Evolutionary conservation across 1,140 invertebrate genomes (phyloP).

Genomic region (Drosophila malerkotliana): DNA sequence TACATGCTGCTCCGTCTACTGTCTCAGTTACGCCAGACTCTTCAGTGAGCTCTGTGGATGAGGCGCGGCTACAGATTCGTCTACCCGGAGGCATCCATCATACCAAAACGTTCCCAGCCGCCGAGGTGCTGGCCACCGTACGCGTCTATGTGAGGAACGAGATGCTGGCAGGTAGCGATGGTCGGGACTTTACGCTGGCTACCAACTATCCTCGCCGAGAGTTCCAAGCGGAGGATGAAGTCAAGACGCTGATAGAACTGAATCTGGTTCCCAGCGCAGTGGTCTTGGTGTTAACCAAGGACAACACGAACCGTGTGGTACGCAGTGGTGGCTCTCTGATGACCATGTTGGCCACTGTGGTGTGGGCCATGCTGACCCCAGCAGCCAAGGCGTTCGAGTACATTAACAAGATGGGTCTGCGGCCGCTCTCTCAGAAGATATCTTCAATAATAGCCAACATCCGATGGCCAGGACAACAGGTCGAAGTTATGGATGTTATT

Average conservation of each 20-base stretch:
- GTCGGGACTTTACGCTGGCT: slow-evolving; percentile 88
- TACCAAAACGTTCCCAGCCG: slow-evolving; percentile 82
- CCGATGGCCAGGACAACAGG: slow-evolving; percentile 22
- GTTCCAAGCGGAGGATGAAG: slow-evolving; percentile 87
- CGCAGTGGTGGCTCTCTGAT: slow-evolving; percentile 58
- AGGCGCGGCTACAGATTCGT: slow-evolving; percentile 93
- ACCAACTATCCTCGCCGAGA: slow-evolving; percentile 92
- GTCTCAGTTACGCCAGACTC: slow-evolving; percentile 1
- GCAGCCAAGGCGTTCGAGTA: slow-evolving; percentile 84
- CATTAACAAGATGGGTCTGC: slow-evolving; percentile 64
- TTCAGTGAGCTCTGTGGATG: slow-evolving; percentile 83
- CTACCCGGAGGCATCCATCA: slow-evolving; percentile 89
- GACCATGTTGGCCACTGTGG: slow-evolving; percentile 69
- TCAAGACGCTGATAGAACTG: slow-evolving; percentile 87
- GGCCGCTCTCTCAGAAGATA: slow-evolving; percentile 59
- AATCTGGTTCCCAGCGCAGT: slow-evolving; percentile 92
- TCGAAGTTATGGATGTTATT: background rate
- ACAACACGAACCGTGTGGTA: slow-evolving; percentile 48
- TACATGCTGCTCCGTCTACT: background rate
- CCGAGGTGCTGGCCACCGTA: slow-evolving; percentile 83
- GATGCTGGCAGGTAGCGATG: slow-evolving; percentile 67
- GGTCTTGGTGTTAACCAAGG: slow-evolving; percentile 86
- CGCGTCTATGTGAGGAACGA: slow-evolving; percentile 70
- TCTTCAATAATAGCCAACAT: slow-evolving; percentile 34
- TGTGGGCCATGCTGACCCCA: slow-evolving; percentile 84